A percentile compares a stretch with the other conserved stretches of the same genome.
Evolutionary conservation across 2,888 invertebrate genomes (phyloP).

Genomic region (Plebejus melissa): DNA sequence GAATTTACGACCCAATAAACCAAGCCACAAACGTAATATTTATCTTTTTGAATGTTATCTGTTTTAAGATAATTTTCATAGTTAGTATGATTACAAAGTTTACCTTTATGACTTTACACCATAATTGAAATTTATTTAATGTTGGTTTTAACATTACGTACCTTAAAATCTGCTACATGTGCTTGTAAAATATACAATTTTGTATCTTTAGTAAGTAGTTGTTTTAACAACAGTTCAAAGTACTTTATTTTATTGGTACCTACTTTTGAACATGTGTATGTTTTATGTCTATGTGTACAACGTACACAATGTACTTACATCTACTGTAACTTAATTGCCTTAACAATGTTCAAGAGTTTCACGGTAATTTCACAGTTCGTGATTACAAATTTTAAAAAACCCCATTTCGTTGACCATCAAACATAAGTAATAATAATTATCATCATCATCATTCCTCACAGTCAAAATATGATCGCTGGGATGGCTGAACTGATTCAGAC

Average conservation of each 20-base stretch:
- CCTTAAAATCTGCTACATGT: background rate
- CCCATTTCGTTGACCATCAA: background rate
- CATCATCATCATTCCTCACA: background rate
- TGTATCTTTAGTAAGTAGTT: background rate
- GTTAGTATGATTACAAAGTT: background rate
- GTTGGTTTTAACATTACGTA: background rate
- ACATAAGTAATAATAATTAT: background rate
- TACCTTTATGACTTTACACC: background rate
- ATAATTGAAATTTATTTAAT: background rate
- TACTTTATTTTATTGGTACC: background rate
- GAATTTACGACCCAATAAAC: background rate
- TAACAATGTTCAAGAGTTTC: background rate
- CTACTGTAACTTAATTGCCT: background rate
- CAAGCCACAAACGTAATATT: background rate
- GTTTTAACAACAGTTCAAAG: background rate
- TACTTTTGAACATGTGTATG: background rate
- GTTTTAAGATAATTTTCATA: background rate
- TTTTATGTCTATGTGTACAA: no score
- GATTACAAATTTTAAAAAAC: constrained; percentile 1
- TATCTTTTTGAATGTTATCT: background rate
- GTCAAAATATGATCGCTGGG: background rate
- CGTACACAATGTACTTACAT: background rate
- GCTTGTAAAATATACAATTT: background rate
- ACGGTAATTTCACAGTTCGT: constrained; percentile 1
- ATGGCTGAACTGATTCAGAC: no score